A percentile compares a stretch with the other conserved stretches of the same genome.
These are phyloP conservation scores for Coremacera marginata DNA, from an alignment of 2,888 invertebrate species.

Conservation along the genomic window DNA sequence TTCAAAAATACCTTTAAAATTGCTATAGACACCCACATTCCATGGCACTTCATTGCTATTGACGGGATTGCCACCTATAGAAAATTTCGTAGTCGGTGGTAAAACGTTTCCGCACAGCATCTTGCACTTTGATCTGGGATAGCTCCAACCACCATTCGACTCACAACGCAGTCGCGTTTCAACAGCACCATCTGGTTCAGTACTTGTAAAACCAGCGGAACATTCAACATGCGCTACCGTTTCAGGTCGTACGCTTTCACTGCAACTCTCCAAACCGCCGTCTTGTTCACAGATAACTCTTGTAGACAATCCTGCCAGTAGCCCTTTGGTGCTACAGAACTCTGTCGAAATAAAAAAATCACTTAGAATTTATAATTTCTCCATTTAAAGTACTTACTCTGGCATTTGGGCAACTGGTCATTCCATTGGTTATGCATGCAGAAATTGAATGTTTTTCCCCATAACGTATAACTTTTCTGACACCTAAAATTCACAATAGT, in stretches of 20 bases:
- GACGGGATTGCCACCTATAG: conserved; percentile 32
- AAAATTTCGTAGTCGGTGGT: conserved; percentile 33
- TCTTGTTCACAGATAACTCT: neutral
- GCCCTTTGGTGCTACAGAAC: conserved; percentile 29
- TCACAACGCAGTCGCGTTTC: conserved; percentile 6
- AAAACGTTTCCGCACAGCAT: conserved; percentile 18
- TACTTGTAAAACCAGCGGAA: conserved; percentile 20
- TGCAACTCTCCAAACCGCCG: conserved; percentile 5
- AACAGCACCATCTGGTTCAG: neutral
- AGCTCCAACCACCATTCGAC: neutral
- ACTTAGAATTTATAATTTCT: neutral
- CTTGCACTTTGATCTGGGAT: neutral
- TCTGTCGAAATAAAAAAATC: neutral
- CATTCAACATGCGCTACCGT: conserved; percentile 31
- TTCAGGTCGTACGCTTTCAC: conserved; percentile 21
- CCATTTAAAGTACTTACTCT: conserved; percentile 19
- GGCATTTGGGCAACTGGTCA: neutral
- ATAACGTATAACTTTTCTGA: conserved; percentile 15
- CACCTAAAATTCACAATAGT: conserved; percentile 33
- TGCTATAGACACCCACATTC: conserved; percentile 47
- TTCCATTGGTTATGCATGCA: neutral
- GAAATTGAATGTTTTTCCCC: neutral
- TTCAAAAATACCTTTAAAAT: neutral
- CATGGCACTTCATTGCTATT: conserved; percentile 48
- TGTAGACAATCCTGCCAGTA: too few species aligned